Percentiles rank a stretch among this genome's conserved stretches.
phyloP scores from a whole-genome alignment of 2,797 vertebrate species.

The Macrochelys suwanniensis region DNA sequence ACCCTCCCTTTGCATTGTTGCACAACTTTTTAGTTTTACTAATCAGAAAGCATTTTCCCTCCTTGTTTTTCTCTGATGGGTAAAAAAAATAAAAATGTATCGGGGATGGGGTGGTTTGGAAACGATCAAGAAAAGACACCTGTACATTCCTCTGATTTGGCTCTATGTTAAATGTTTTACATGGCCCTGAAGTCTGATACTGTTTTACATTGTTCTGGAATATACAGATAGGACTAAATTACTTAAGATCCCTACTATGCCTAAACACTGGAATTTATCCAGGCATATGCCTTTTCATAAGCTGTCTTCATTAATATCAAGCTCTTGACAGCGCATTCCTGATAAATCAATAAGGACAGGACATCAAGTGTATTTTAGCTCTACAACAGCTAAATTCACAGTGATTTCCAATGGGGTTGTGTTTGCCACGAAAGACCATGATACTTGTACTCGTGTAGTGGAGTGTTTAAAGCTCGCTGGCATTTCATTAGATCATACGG shows the following conservation, averaged over 20 bases:
- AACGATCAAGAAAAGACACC: conserved; percentile 63
- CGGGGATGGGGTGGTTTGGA: conserved; percentile 55
- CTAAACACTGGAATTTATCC: conserved; percentile 75
- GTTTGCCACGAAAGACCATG: conserved; percentile 2
- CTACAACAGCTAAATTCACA: conserved; percentile 73
- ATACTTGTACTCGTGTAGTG: conserved; percentile 55
- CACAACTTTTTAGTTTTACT: conserved; percentile 60
- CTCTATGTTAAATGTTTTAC: conserved; percentile 31
- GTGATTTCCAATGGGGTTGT: conserved; percentile 65
- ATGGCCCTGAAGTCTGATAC: conserved; percentile 50
- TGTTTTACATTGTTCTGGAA: conserved; percentile 70
- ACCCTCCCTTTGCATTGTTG: conserved; percentile 57
- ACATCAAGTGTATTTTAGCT: conserved; percentile 81
- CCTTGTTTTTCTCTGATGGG: conserved; percentile 46
- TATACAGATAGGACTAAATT: conserved; percentile 74
- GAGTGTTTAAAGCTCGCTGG: conserved; percentile 24
- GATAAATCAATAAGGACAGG: conserved; percentile 82
- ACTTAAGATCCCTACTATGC: conserved; percentile 60
- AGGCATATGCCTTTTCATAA: conserved; percentile 76
- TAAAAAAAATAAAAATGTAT: neutral
- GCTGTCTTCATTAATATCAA: conserved; percentile 78
- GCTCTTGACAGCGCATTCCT: conserved; percentile 57
- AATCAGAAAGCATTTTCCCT: conserved; percentile 18
- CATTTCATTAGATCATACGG: conserved; percentile 75
- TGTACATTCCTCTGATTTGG: conserved; percentile 63